Evolutionary conservation across 2,113 vertebrate species (phyloP).

Genomic region (Choloepus hoffmanni): DNA sequence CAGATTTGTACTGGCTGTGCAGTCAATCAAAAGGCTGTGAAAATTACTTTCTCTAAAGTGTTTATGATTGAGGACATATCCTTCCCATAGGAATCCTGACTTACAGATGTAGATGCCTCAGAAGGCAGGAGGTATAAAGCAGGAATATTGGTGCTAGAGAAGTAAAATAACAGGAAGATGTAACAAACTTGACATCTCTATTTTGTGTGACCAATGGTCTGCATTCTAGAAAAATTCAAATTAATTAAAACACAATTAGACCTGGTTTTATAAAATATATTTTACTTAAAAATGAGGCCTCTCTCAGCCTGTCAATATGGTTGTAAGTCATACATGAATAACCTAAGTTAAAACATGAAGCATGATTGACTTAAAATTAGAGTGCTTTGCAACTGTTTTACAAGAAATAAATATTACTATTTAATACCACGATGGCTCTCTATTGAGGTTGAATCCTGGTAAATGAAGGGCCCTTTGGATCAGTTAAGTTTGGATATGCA

Average conservation of each 20-base stretch:
- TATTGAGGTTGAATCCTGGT: neutral
- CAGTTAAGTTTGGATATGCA: neutral
- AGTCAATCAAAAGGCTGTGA: neutral
- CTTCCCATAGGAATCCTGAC: neutral
- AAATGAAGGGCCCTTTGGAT: neutral
- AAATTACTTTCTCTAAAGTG: neutral
- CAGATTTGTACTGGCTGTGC: neutral
- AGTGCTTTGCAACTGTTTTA: slow-evolving; percentile 53
- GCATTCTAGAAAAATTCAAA: slow-evolving; percentile 27
- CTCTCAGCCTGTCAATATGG: slow-evolving; percentile 63
- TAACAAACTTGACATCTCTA: neutral
- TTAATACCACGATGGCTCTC: neutral
- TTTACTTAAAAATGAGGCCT: slow-evolving; percentile 85
- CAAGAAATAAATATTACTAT: slow-evolving; percentile 45
- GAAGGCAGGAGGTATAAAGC: neutral
- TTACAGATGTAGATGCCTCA: neutral
- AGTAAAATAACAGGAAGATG: neutral
- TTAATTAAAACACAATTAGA: slow-evolving; percentile 42
- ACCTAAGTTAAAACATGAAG: slow-evolving; percentile 52
- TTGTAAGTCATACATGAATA: slow-evolving; percentile 26
- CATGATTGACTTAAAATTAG: slow-evolving; percentile 64
- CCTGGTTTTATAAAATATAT: slow-evolving; percentile 81
- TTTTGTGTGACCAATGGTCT: neutral
- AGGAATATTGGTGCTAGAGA: neutral
- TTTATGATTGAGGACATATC: neutral